These are phyloP conservation scores for Nomada ruficornis DNA, from an alignment of 2,888 invertebrate species.

Conservation along the genomic window DNA sequence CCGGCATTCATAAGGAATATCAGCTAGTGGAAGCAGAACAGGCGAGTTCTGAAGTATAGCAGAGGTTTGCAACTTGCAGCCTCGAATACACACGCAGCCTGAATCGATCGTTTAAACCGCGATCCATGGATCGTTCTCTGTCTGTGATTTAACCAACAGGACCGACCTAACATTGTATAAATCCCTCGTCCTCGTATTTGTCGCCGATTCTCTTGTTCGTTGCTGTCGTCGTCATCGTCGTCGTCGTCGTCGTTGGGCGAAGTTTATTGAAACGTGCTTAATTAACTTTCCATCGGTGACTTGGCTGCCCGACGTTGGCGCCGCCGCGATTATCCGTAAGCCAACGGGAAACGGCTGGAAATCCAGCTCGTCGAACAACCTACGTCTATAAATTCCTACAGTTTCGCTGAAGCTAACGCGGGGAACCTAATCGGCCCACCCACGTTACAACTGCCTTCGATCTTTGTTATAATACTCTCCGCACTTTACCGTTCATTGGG, in stretches of 20 bases:
- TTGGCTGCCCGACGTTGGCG: conserved; percentile 47
- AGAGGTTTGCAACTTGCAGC: not conserved
- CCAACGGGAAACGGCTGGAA: conserved; percentile 43
- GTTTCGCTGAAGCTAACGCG: conserved; percentile 46
- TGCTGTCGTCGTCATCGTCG: conserved; percentile 1
- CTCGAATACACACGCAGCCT: not conserved
- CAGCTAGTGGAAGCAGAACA: too few species aligned
- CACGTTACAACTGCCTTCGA: conserved; percentile 13
- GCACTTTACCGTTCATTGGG: not conserved
- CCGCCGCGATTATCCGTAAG: conserved; percentile 66
- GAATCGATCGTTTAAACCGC: not conserved
- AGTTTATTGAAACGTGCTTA: conserved; percentile 73
- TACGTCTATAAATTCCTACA: conserved; percentile 48
- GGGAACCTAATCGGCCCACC: conserved; percentile 52
- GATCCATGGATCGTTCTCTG: not conserved
- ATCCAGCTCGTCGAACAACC: conserved; percentile 46
- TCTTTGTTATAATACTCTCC: not conserved
- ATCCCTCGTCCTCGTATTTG: not conserved
- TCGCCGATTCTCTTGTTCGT: not conserved
- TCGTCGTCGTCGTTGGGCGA: conserved; percentile 21
- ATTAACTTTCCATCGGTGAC: conserved; percentile 69
- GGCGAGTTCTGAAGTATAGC: not conserved
- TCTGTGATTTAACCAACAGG: not conserved
- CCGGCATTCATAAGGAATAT: not conserved
- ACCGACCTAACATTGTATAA: not conserved